Base-by-base conservation (phyloP, 2,888 invertebrate species). In the Ochropleura plecta region DNA sequence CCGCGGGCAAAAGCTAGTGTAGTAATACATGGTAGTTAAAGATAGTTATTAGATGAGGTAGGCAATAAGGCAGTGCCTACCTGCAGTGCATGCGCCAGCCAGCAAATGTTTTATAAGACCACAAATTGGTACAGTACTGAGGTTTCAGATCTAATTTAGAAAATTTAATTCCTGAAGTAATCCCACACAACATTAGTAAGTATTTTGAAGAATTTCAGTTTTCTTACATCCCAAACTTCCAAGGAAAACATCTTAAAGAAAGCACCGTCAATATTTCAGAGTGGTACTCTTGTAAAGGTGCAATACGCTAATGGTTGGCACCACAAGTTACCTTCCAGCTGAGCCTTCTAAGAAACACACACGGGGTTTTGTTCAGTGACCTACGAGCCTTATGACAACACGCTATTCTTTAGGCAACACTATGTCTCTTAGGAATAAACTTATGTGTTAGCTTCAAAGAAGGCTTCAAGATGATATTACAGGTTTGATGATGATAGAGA, bases 241-340 rank as follows among this genome's bases (percentile, higher is more conserved):
- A 30, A 59, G 64, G 7, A 59, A n/a, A 51, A 53, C 20, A 53
- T 69, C 53, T 73, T 48, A 46, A 42, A 72, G 68, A 60, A 14
- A 20, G 57, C 60, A 10, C 6, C 51, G 57, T 16, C 69, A 82
- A 82, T 82, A 79, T 70, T 63, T 40, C 55, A 16, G 72, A 82
- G 82, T 82, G 79, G 60, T 44, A 14, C 63, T 67, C 30, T 53
- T n/a, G 57, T 30, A 8, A 30, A 55, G 10, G 68, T 72, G 76
- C 71, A 81, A 72, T 85, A 73, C 73, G 10, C 51, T 85, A 83
- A 83, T 84, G 78, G 81, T 67, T 64, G 79, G 48, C 78, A 46
- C 51, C 10, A 53, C 66, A 46, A 67, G 20, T 51, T 40, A 20
- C 30, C 51, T 57, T n/a, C 9, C 5, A 53, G 10, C 8, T 14